phyloP scores from a whole-genome alignment of 1,140 invertebrate species.

The Scaptodrosophila lebanonensis region DNA sequence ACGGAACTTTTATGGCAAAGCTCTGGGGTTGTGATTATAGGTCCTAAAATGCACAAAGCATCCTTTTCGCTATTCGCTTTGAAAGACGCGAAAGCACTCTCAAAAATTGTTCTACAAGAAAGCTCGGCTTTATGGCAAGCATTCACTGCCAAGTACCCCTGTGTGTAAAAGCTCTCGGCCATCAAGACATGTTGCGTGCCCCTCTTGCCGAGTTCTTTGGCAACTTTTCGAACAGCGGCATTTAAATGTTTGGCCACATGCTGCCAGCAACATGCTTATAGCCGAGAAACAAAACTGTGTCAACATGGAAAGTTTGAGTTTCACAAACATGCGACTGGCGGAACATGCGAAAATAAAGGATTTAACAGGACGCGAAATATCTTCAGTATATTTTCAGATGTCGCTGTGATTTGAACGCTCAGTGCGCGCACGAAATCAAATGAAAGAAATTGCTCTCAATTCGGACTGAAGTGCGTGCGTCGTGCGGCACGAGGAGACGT shows the following conservation, averaged over 20 bases:
- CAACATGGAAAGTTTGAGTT: slow-evolving; percentile 17
- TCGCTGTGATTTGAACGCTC: slow-evolving; percentile 63
- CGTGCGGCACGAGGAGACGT: slow-evolving; percentile 26
- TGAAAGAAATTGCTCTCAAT: slow-evolving; percentile 1
- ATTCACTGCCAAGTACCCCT: too few species aligned
- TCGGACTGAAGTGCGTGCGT: slow-evolving; percentile 16
- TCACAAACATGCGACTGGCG: too few species aligned
- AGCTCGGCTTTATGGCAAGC: too few species aligned
- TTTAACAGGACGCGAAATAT: slow-evolving; percentile 52
- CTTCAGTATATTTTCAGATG: slow-evolving; percentile 67
- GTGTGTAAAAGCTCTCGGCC: background rate
- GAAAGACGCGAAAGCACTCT: too few species aligned
- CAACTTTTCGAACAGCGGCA: slow-evolving; percentile 10
- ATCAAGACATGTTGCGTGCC: slow-evolving; percentile 26
- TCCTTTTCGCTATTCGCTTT: too few species aligned
- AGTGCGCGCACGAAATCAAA: slow-evolving; percentile 33
- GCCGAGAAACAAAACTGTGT: slow-evolving; percentile 5
- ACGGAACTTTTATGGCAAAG: too few species aligned
- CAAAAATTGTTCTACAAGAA: too few species aligned
- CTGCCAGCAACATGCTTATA: slow-evolving; percentile 7
- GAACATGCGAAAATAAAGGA: slow-evolving; percentile 52
- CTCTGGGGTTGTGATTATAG: too few species aligned
- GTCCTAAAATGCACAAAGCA: too few species aligned
- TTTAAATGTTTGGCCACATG: slow-evolving; percentile 4
- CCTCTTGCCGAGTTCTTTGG: slow-evolving; percentile 29